Evolutionary conservation across 1,140 invertebrate genomes (phyloP).

Genomic region (Cardiocondyla obscurior): DNA sequence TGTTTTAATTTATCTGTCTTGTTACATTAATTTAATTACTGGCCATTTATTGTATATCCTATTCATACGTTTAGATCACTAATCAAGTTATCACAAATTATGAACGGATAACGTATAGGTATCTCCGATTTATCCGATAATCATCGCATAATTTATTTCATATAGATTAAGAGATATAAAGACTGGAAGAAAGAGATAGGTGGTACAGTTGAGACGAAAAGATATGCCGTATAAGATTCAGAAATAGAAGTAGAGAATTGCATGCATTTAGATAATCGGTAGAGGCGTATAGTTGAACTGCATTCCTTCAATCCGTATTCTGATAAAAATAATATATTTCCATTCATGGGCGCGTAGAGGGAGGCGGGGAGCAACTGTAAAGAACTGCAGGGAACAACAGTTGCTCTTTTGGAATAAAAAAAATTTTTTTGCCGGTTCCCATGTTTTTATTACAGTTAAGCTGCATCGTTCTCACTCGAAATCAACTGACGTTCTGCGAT

Average conservation of each 20-base stretch:
- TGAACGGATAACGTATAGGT: background rate
- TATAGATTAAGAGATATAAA: background rate
- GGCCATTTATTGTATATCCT: no score
- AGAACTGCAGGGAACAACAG: no score
- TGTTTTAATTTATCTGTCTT: background rate
- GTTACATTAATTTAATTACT: background rate
- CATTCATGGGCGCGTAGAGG: no score
- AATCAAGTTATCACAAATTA: background rate
- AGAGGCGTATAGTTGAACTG: slow-evolving; percentile 60
- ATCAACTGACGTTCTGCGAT: background rate
- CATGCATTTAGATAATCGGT: slow-evolving; percentile 56
- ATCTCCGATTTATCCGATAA: background rate
- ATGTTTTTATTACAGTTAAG: no score
- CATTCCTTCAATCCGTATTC: slow-evolving; percentile 45
- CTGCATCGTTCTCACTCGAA: background rate
- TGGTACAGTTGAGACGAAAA: slow-evolving; percentile 29
- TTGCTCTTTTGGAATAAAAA: no score
- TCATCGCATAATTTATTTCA: background rate
- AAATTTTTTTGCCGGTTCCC: no score
- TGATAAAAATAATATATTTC: background rate
- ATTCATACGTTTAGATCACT: background rate
- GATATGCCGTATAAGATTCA: slow-evolving; percentile 47
- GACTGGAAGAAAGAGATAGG: slow-evolving; percentile 10
- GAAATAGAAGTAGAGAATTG: slow-evolving; percentile 44
- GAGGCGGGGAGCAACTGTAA: no score